These are phyloP conservation scores for Drosophila athabasca DNA, from an alignment of 1,140 invertebrate genomes.

Conservation along the genomic window DNA sequence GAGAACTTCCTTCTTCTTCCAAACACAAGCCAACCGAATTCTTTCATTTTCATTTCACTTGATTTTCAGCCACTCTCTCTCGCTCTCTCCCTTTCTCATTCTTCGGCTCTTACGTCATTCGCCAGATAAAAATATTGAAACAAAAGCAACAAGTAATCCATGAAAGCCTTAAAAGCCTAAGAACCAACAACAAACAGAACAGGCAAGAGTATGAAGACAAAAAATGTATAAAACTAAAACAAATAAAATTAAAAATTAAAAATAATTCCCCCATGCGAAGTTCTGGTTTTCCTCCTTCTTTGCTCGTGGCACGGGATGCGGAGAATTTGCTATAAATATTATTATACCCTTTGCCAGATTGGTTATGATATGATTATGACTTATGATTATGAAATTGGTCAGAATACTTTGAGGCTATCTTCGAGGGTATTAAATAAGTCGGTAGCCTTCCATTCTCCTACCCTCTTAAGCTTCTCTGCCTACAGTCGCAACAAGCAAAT, in stretches of 20 bases:
- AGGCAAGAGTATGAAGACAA: background rate
- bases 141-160: slow-evolving; percentile 9
- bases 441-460: background rate
- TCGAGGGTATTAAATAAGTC: background rate
- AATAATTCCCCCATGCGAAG: too few relatives aligned
- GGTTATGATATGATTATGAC: too few relatives aligned
- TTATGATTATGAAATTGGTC: too few relatives aligned
- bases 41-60: too few relatives aligned
- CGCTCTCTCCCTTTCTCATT: slow-evolving; percentile 1
- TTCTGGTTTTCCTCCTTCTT: background rate
- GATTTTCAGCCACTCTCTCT: background rate
- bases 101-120: slow-evolving; percentile 42
- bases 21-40: background rate
- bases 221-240: slow-evolving; percentile 36
- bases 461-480: slow-evolving; percentile 15
- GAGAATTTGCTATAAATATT: slow-evolving; percentile 40
- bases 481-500: slow-evolving; percentile 59
- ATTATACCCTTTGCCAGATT: background rate
- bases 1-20: too few relatives aligned
- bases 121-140: background rate
- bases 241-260: too few relatives aligned
- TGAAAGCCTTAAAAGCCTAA: slow-evolving; percentile 28
- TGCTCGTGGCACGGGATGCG: slow-evolving; percentile 45
- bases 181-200: slow-evolving; percentile 1
- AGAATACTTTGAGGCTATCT: background rate